phyloP scores from a whole-genome alignment of 2,797 vertebrate species.

The Buphagus erythrorhynchus region DNA sequence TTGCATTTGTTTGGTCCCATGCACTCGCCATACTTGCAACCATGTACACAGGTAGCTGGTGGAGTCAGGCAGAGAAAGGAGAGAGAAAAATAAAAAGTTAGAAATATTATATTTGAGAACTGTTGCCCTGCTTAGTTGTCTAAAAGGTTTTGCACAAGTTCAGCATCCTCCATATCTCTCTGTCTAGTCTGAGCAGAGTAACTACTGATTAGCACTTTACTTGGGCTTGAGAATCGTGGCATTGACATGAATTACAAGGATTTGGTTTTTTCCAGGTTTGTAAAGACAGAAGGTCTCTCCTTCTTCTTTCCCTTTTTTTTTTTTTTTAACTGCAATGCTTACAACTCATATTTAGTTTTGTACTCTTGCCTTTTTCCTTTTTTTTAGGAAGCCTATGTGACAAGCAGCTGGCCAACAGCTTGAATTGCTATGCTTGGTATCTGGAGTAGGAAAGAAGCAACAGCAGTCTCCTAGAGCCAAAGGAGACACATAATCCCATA shows the following conservation, averaged over 20 bases:
- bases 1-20: conserved; percentile 92
- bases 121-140: background rate
- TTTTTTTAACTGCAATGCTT: background rate
- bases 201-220: background rate
- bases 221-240: background rate
- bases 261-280: background rate
- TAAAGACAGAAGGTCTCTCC: background rate
- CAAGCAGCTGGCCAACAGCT: background rate
- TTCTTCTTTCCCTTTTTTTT: background rate
- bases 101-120: background rate
- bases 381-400: background rate
- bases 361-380: background rate
- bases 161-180: background rate
- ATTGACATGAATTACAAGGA: accelerated
- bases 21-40: conserved; percentile 94
- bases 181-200: background rate
- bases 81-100: conserved; percentile 6
- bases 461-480: background rate
- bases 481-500: background rate
- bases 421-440: background rate
- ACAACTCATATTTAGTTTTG: background rate
- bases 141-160: background rate
- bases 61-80: background rate
- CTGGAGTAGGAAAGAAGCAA: background rate
- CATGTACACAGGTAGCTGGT: conserved; percentile 90